Conservation (phyloP, 2,888 invertebrate species). For the Alentia gelatinosa region DNA sequence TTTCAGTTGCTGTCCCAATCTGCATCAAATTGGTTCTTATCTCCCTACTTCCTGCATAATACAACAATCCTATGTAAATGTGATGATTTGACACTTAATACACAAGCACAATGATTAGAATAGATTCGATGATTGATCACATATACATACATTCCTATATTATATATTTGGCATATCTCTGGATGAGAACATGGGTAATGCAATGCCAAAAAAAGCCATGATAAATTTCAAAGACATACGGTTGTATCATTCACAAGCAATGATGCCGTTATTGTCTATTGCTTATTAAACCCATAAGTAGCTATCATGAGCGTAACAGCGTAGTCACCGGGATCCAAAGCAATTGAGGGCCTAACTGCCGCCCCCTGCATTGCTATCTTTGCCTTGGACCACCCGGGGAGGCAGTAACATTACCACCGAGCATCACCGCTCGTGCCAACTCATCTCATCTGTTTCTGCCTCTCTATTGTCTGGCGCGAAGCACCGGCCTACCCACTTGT, state of each 20-base stretch:
- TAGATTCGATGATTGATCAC: too few species aligned
- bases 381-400: not conserved
- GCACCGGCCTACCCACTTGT: not conserved
- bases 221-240: not conserved
- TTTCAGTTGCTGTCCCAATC: too few species aligned
- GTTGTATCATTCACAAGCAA: not conserved
- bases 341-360: not conserved
- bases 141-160: too few species aligned
- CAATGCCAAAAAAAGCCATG: not conserved
- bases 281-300: not conserved
- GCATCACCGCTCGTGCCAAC: not conserved
- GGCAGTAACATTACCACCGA: not conserved
- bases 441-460: conserved; percentile 2
- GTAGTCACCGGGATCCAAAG: too few species aligned
- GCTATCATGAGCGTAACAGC: not conserved
- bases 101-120: too few species aligned
- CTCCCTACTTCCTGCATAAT: too few species aligned
- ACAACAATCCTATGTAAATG: too few species aligned
- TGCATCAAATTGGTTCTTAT: too few species aligned
- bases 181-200: too few species aligned
- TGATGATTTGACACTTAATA: too few species aligned
- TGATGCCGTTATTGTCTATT: not conserved
- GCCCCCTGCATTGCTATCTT: not conserved
- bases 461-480: conserved; percentile 17
- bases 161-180: too few species aligned